Evolutionary conservation across 2,888 invertebrate genomes (phyloP).

Genomic region (Athalia rosae): DNA sequence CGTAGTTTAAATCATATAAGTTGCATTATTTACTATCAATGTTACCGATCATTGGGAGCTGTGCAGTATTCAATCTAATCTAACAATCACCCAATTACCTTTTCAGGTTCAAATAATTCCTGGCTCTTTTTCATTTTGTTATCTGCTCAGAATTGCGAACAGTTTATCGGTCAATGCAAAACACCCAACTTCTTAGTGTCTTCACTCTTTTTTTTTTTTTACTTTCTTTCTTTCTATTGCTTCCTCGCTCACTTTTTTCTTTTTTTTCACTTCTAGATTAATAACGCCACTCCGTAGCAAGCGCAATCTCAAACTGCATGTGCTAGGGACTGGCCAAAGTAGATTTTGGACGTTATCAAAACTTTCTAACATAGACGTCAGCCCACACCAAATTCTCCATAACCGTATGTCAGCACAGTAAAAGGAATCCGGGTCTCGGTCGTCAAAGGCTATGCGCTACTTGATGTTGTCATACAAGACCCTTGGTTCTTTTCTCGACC

Average conservation of each 20-base stretch:
- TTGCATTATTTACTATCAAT: slow-evolving; percentile 10
- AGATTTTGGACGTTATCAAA: slow-evolving; percentile 35
- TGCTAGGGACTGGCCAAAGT: slow-evolving; percentile 34
- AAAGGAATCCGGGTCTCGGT: slow-evolving; percentile 20
- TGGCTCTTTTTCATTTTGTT: slow-evolving; percentile 15
- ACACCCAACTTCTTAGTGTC: slow-evolving; percentile 57
- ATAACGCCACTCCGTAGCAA: slow-evolving; percentile 63
- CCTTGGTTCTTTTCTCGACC: neutral
- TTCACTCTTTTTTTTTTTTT: neutral
- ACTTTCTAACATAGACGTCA: slow-evolving; percentile 72
- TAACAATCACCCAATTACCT: neutral
- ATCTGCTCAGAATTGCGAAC: neutral
- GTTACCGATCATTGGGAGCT: slow-evolving; percentile 30
- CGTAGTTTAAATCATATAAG: slow-evolving; percentile 50
- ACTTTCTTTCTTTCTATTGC: neutral
- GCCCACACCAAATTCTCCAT: slow-evolving; percentile 73
- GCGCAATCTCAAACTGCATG: slow-evolving; percentile 18
- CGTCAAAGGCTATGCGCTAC: neutral
- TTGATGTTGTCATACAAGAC: neutral
- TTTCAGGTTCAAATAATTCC: neutral
- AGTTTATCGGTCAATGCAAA: slow-evolving; percentile 55
- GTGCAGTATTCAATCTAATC: slow-evolving; percentile 40
- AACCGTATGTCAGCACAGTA: slow-evolving; percentile 57
- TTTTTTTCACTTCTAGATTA: slow-evolving; percentile 65
- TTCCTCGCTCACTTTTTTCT: slow-evolving; percentile 50